Evolutionary conservation across 2,888 invertebrate genomes (phyloP), one percentile per base, ranked within the genome.

Genomic region (Cyrtodaria siliqua): DNA sequence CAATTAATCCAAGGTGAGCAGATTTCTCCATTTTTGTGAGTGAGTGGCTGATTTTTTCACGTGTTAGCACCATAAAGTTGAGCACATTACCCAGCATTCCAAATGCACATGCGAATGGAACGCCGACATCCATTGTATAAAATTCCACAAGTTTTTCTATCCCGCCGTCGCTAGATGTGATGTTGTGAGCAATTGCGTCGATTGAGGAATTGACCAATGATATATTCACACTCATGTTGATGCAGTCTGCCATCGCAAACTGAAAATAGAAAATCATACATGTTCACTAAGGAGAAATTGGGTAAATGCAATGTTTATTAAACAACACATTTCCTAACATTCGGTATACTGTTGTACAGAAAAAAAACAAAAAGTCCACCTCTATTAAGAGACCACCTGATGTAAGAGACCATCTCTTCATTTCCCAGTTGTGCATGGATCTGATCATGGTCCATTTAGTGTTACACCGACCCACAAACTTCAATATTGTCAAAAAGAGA

Each of bases 1-100:
- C 91, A 40, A 91, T 90, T 52, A 92, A 79, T 18, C 92, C 92
- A 49, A 89, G 86, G 73, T 91, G 90, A 47, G 92, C 91, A 2
- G 91, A 89, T 69, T 87, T 86, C 82, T 92, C 91, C 90, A 91
- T 91, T 77, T 87, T 89, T 33, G 90, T 89, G 40, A 91, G 80
- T 2, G 88, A 83, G 23, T 85, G 73, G 60, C 90, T 86, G 20
- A 89, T 83, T 61, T 91, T 89, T 62, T 91, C 88, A 8, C 89
- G 83, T 1, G 90, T 89, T 16, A 92, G 82, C 3, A 92, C 91
- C 20, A 91, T 64, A 33, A 92, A 82, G 63, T 90, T 91, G 6
- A 92, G 82, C 9, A 90, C 72, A 67, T 92, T 92, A 23, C 92
- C 92, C 16, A 91, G 56, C 57, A 92, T 78, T 40, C 92, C 91